Evolutionary conservation across 2,113 vertebrate genomes (phyloP).

Genomic region (Hylia prasina): DNA sequence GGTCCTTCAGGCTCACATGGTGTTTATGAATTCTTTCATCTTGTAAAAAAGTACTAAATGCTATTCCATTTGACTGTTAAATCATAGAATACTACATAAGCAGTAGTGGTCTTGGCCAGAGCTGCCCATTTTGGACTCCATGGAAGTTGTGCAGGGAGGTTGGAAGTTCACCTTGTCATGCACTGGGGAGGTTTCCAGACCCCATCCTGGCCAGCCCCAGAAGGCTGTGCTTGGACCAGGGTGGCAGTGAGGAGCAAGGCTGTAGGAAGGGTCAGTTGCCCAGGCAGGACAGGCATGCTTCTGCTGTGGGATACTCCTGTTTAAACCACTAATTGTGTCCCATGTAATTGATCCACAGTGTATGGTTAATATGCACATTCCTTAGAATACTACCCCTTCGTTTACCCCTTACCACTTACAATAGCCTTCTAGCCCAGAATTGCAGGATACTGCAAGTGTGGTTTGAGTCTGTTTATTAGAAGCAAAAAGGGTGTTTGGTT

Average conservation of each 20-base stretch:
- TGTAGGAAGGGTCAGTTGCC: background rate
- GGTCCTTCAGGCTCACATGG: background rate
- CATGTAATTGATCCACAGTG: background rate
- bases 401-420: background rate
- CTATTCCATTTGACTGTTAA: background rate
- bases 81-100: background rate
- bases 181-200: background rate
- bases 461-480: background rate
- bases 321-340: background rate
- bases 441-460: background rate
- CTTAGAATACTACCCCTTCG: background rate
- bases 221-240: fast-evolving
- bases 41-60: background rate
- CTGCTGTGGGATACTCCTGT: background rate
- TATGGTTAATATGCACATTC: background rate
- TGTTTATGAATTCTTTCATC: background rate
- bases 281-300: background rate
- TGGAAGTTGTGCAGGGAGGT: background rate
- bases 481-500: background rate
- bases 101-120: background rate
- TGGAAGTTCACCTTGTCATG: background rate
- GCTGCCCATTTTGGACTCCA: background rate
- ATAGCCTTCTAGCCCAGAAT: background rate
- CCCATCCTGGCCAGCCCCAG: too few relatives aligned
- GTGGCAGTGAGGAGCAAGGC: fast-evolving